Evolutionary conservation across 2,888 invertebrate genomes (phyloP).

Genomic region (Meghimatium bilineatum): DNA sequence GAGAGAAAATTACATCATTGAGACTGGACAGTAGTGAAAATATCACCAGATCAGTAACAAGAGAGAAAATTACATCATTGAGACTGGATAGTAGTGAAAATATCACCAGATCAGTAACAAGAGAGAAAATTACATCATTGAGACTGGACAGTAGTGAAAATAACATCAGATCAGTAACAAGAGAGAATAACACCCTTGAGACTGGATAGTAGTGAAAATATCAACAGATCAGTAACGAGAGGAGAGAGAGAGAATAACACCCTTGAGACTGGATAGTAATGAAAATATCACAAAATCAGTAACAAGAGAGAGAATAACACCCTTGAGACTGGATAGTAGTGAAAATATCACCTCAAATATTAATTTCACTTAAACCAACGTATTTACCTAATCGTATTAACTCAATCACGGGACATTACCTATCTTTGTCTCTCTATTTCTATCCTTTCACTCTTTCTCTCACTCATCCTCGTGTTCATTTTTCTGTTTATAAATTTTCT

Average conservation of each 20-base stretch:
- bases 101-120: conserved; percentile 36
- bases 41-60: conserved; percentile 36
- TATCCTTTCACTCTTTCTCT: conserved; percentile 13
- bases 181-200: conserved; percentile 23
- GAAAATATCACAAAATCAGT: conserved; percentile 33
- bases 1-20: conserved; percentile 21
- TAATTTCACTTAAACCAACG: conserved; percentile 39
- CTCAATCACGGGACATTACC: neutral
- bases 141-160: conserved; percentile 23
- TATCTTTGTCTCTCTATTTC: neutral
- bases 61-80: conserved; percentile 21
- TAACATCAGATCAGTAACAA: conserved; percentile 36
- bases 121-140: conserved; percentile 21
- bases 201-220: conserved; percentile 28
- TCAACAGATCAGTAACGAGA: too few relatives aligned
- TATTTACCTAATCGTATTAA: neutral
- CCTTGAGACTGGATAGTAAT: conserved; percentile 19
- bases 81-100: conserved; percentile 24
- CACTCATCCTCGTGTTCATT: neutral
- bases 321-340: conserved; percentile 20
- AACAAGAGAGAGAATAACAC: conserved; percentile 26
- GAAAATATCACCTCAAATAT: conserved; percentile 40
- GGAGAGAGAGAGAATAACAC: conserved; percentile 20
- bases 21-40: conserved; percentile 23
- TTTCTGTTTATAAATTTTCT: neutral